Percentiles rank a stretch among this genome's conserved stretches.
Conservation (phyloP, 2,888 invertebrate genomes). For the Philopedon plagiatum region DNA sequence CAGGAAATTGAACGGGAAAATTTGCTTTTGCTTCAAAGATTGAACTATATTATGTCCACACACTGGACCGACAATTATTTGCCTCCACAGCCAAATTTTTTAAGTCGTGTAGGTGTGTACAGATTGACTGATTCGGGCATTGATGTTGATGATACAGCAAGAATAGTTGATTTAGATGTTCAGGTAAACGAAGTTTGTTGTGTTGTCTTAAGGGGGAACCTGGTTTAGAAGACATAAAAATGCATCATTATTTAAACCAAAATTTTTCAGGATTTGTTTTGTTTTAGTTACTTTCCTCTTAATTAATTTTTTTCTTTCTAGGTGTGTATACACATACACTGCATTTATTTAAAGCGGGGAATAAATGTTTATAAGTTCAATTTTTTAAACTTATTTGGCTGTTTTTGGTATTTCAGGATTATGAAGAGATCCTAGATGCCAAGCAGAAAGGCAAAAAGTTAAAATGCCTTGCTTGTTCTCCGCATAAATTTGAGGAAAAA, state of each 20-base stretch:
- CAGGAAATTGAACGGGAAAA: conserved; percentile 78
- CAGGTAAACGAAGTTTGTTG: no score
- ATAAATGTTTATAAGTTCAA: no score
- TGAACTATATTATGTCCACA: conserved; percentile 77
- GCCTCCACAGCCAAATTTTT: conserved; percentile 72
- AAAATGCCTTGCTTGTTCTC: conserved; percentile 58
- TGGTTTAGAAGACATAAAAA: no score
- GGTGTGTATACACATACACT: no score
- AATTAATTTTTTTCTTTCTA: no score
- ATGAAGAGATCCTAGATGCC: conserved; percentile 6
- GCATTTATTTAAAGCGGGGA: no score
- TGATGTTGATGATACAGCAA: conserved; percentile 30
- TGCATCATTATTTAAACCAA: no score
- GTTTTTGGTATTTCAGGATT: conserved; percentile 9
- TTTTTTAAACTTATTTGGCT: no score
- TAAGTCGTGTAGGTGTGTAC: conserved; percentile 51
- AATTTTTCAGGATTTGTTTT: no score
- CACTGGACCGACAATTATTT: conserved; percentile 80
- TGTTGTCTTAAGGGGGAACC: no score
- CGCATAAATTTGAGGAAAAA: conserved; percentile 42
- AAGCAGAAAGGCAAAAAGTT: conserved; percentile 51
- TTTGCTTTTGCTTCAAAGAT: conserved; percentile 77
- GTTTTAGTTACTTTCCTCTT: no score
- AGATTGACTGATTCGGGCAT: conserved; percentile 52
- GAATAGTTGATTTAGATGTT: conserved; percentile 46